Evolutionary conservation across 2,113 vertebrate genomes (phyloP).

Genomic region (Bos indicus): DNA sequence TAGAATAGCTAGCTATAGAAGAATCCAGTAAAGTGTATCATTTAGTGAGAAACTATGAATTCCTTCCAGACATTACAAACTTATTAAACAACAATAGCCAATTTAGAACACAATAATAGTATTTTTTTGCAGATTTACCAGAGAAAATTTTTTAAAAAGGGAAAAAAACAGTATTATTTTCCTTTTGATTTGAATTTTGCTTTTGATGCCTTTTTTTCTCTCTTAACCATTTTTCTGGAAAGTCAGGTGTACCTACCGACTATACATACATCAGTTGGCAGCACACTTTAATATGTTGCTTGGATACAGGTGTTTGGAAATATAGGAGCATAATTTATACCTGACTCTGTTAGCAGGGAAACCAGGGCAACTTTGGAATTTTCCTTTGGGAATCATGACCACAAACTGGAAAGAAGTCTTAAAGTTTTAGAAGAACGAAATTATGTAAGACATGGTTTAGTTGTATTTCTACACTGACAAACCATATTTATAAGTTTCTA

Average conservation of each 20-base stretch:
- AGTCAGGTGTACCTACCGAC: not conserved
- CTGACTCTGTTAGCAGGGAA: conserved; percentile 79
- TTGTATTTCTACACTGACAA: conserved; percentile 20
- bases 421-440: conserved; percentile 12
- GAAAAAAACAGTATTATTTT: not conserved
- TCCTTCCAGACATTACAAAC: not conserved
- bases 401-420: conserved; percentile 33
- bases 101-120: not conserved
- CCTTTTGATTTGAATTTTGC: not conserved
- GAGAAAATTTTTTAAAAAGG: not conserved
- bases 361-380: conserved; percentile 62
- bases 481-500: conserved; percentile 40
- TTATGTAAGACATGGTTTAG: not conserved
- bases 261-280: conserved; percentile 30
- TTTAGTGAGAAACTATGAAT: not conserved
- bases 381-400: conserved; percentile 61
- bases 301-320: conserved; percentile 74
- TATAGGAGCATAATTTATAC: conserved; percentile 68
- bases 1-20: not conserved
- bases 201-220: not conserved
- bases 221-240: not conserved
- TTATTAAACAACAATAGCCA: not conserved
- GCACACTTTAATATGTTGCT: conserved; percentile 68
- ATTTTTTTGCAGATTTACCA: not conserved
- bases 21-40: not conserved